phyloP scores from a whole-genome alignment of 2,888 invertebrate genomes.

The Drosophila tanythrix region DNA sequence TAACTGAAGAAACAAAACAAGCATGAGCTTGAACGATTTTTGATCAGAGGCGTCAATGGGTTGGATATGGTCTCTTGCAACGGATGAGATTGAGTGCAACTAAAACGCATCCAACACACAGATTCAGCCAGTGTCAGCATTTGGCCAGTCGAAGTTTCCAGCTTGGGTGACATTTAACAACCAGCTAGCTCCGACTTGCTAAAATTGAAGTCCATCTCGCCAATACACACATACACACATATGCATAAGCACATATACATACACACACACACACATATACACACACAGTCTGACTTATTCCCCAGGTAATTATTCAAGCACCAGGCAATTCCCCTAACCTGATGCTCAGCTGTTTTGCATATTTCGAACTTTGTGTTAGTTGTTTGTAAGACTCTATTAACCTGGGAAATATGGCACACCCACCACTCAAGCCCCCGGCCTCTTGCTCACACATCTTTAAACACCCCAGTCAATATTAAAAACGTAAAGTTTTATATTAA shows the following conservation, averaged over 20 bases:
- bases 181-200: slow-evolving; percentile 13
- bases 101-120: slow-evolving; percentile 33
- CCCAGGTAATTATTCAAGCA: slow-evolving; percentile 48
- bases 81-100: slow-evolving; percentile 10
- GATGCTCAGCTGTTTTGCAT: slow-evolving; percentile 58
- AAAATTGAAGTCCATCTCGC: neutral
- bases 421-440: neutral
- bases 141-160: slow-evolving; percentile 32
- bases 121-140: slow-evolving; percentile 26
- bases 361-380: slow-evolving; percentile 62
- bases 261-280: neutral
- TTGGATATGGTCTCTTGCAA: neutral
- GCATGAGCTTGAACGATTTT: neutral
- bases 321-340: slow-evolving; percentile 28
- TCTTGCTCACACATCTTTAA: neutral
- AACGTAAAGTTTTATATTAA: slow-evolving; percentile 66
- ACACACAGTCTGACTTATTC: slow-evolving; percentile 30
- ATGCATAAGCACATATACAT: neutral
- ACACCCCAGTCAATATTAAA: slow-evolving; percentile 53
- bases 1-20: slow-evolving; percentile 6
- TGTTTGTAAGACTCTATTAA: slow-evolving; percentile 35
- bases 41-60: neutral
- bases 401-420: slow-evolving; percentile 54
- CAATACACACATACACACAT: neutral
- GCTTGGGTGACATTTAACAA: slow-evolving; percentile 17